These are phyloP conservation scores for Eutrigla gurnardus DNA, from an alignment of 2,797 vertebrate species.

Conservation along the genomic window DNA sequence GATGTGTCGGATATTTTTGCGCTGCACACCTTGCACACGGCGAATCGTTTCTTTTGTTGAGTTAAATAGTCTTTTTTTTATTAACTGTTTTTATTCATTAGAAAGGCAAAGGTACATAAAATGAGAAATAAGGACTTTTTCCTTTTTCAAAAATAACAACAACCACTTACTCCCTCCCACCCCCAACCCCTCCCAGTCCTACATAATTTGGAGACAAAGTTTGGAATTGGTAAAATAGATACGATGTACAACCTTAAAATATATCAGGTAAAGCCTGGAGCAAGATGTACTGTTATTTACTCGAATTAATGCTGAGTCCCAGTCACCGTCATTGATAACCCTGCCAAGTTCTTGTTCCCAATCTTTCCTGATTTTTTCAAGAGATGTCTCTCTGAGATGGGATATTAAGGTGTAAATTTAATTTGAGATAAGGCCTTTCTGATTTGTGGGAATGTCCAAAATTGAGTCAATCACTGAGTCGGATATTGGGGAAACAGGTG, in stretches of 20 bases:
- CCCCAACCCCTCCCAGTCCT: too few species aligned
- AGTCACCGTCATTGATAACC: background rate
- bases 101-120: too few species aligned
- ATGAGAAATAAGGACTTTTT: too few species aligned
- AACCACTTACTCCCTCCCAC: too few species aligned
- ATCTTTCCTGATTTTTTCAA: background rate
- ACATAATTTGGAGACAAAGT: too few species aligned
- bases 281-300: background rate
- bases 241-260: background rate
- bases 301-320: background rate
- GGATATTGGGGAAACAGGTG: background rate
- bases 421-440: conserved; percentile 6
- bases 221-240: background rate
- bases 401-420: background rate
- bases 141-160: too few species aligned
- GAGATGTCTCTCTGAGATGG: background rate
- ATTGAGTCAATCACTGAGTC: background rate
- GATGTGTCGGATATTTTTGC: too few species aligned
- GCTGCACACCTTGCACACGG: too few species aligned
- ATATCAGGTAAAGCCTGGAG: background rate
- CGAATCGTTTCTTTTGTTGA: too few species aligned
- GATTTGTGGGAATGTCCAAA: background rate
- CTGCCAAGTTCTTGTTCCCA: background rate
- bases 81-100: too few species aligned
- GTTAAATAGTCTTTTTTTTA: too few species aligned